phyloP scores from a whole-genome alignment of 2,797 vertebrate species.

The Mycteria americana region DNA sequence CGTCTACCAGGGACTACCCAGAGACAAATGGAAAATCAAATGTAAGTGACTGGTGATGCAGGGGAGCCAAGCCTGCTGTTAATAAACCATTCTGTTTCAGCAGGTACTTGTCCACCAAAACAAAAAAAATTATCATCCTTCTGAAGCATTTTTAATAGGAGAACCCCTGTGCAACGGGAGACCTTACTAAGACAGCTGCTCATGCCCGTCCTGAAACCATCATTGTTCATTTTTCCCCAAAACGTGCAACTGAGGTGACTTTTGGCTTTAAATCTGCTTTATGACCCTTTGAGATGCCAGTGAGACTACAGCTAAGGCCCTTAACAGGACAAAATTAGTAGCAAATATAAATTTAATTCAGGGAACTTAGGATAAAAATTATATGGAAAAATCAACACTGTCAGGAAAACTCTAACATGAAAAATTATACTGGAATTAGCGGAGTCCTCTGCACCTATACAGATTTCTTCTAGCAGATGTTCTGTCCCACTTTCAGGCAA shows the following conservation, averaged over 20 bases:
- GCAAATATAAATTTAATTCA: not conserved
- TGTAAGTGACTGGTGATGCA: not conserved
- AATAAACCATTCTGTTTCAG: not conserved
- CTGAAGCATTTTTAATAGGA: not conserved
- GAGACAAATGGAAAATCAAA: not conserved
- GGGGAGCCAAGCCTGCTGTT: not conserved
- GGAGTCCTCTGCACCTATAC: not conserved
- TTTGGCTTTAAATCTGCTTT: not conserved
- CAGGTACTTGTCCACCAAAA: not conserved
- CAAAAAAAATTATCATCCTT: not conserved
- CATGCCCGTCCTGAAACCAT: not conserved
- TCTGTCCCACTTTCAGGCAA: not conserved
- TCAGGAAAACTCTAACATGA: not conserved
- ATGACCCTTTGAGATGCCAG: not conserved
- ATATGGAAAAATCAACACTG: not conserved
- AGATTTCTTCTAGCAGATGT: not conserved
- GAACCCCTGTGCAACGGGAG: not conserved
- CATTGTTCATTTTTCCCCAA: not conserved
- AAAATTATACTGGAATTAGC: not conserved
- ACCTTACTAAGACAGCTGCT: not conserved
- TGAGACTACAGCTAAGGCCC: not conserved
- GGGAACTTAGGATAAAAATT: not conserved
- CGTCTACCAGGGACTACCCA: not conserved
- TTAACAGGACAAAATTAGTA: not conserved
- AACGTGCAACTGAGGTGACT: not conserved